A percentile compares a stretch with the other conserved stretches of the same genome.
Evolutionary conservation across 2,113 vertebrate genomes (phyloP).

Genomic region (Gobio gobio): DNA sequence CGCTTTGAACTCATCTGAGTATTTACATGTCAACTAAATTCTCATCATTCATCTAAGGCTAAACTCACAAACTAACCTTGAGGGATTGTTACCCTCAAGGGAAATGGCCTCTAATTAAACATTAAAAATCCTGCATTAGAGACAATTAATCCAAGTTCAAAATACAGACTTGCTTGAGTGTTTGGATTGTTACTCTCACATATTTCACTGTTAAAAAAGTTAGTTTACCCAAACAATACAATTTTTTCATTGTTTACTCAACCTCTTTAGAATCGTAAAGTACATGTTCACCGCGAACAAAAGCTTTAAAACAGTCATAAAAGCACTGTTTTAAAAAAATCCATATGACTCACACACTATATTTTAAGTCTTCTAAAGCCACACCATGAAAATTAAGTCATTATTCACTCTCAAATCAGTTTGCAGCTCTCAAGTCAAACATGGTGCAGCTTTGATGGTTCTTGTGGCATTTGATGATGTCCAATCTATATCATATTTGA

Average conservation of each 20-base stretch:
- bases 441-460: neutral
- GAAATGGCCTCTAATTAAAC: neutral
- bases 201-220: neutral
- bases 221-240: neutral
- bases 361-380: neutral
- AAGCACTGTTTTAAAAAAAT: neutral
- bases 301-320: neutral
- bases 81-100: too few species aligned
- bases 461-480: neutral
- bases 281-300: neutral
- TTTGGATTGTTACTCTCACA: neutral
- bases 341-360: neutral
- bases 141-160: neutral
- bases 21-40: slow-evolving; percentile 15
- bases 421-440: neutral
- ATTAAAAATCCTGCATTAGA: neutral
- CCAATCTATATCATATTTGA: neutral
- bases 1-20: slow-evolving; percentile 1
- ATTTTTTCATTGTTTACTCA: neutral
- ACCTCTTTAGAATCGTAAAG: neutral
- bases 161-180: too few species aligned
- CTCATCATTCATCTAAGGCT: neutral
- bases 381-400: neutral
- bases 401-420: neutral
- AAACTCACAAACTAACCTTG: slow-evolving; percentile 5